A percentile compares a stretch with the other conserved stretches of the same genome.
These are phyloP conservation scores for Burhinus oedicnemus DNA, from an alignment of 2,113 vertebrate species.

Conservation along the genomic window DNA sequence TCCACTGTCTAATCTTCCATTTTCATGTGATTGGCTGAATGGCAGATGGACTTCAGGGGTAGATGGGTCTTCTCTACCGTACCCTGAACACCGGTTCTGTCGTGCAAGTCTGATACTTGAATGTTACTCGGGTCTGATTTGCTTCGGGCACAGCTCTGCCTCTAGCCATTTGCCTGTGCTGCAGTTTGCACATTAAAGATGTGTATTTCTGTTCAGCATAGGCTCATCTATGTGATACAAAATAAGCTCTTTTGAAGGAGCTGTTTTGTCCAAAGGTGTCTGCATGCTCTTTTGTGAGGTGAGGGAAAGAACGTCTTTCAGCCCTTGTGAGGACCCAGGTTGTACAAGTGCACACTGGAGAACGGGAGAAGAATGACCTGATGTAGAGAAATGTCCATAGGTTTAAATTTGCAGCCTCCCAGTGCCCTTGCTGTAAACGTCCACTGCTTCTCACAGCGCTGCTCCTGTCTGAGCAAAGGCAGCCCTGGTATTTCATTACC, in stretches of 20 bases:
- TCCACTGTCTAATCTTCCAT: background rate
- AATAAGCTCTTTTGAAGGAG: background rate
- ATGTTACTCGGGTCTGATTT: background rate
- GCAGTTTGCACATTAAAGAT: background rate
- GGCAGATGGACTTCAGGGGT: background rate
- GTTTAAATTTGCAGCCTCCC: background rate
- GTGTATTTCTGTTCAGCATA: background rate
- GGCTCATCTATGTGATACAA: background rate
- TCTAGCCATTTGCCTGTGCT: background rate
- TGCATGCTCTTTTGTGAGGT: background rate
- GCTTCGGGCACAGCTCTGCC: background rate
- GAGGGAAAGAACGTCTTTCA: background rate
- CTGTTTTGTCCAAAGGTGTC: background rate
- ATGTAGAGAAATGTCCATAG: background rate
- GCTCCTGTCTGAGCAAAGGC: background rate
- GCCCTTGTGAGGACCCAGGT: background rate
- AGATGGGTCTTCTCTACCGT: background rate
- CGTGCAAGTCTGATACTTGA: fast-evolving
- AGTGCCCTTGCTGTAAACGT: background rate
- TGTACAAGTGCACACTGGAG: background rate
- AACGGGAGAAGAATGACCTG: background rate
- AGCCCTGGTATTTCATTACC: background rate
- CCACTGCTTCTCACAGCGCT: background rate
- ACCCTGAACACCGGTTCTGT: background rate
- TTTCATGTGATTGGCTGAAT: background rate